Percentiles rank a stretch among this genome's conserved stretches.
Conservation (phyloP, 2,888 invertebrate genomes). For the Chrysomela aeneicollis region DNA sequence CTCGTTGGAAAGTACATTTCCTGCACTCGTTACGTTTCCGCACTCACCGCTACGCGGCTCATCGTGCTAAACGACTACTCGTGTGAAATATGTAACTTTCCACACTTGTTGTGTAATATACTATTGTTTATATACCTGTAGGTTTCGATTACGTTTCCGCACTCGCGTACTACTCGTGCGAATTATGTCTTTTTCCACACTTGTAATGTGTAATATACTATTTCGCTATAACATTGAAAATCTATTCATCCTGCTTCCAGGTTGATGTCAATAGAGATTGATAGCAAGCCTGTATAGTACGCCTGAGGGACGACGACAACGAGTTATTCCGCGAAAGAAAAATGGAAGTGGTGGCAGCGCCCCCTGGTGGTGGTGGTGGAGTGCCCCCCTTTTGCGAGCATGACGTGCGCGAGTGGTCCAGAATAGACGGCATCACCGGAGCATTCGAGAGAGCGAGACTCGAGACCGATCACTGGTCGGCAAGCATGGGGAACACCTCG, state of each 20-base stretch:
- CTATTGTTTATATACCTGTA: too few species aligned
- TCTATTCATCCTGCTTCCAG: constrained; percentile 41
- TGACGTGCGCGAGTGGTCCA: constrained; percentile 66
- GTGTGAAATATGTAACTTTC: too few species aligned
- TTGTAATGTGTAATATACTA: too few species aligned
- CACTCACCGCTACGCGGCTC: too few species aligned
- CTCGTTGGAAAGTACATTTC: too few species aligned
- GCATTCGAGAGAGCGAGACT: constrained; percentile 65
- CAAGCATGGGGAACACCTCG: constrained; percentile 61
- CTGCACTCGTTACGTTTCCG: too few species aligned
- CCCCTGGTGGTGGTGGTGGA: constrained; percentile 54
- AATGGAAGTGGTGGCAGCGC: constrained; percentile 60
- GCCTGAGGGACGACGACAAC: constrained; percentile 34
- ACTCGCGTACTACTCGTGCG: too few species aligned
- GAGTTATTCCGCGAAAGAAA: constrained; percentile 12
- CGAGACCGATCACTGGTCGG: constrained; percentile 66
- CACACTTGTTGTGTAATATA: too few species aligned
- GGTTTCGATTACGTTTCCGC: too few species aligned
- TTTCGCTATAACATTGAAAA: background rate
- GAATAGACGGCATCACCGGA: constrained; percentile 64
- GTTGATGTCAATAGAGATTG: constrained; percentile 50
- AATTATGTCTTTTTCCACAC: too few species aligned
- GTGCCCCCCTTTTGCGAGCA: constrained; percentile 63
- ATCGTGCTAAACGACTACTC: too few species aligned
- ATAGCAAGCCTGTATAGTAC: too few species aligned